Percentiles rank a stretch among this genome's conserved stretches.
Conservation (phyloP, 2,888 invertebrate genomes). For the Cephonodes hylas region DNA sequence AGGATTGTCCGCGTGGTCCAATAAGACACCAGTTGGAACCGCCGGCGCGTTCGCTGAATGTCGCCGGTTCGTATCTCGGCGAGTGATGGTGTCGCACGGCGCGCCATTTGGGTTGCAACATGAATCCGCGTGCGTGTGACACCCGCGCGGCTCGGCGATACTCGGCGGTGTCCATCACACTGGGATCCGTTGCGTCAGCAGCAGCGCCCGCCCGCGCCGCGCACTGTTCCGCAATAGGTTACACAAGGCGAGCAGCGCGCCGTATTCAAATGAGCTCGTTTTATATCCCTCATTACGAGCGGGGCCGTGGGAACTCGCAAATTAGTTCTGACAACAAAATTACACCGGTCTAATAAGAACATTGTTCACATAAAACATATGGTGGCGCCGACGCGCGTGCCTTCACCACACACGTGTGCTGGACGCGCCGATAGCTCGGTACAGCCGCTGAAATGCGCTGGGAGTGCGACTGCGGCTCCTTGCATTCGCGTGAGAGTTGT, state of each 20-base stretch:
- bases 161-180: not conserved
- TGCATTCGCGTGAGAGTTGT: no score
- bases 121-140: not conserved
- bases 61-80: not conserved
- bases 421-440: not conserved
- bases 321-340: conserved; percentile 13
- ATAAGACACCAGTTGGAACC: not conserved
- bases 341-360: conserved; percentile 4
- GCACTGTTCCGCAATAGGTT: not conserved
- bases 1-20: not conserved
- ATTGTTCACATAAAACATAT: not conserved
- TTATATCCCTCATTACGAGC: conserved; percentile 1
- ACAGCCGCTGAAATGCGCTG: no score
- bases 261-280: conserved; percentile 11
- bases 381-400: conserved; percentile 4
- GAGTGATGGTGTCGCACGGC: not conserved
- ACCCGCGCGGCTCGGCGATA: not conserved
- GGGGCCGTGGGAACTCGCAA: conserved; percentile 12
- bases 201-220: not conserved
- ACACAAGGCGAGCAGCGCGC: not conserved
- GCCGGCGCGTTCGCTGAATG: not conserved
- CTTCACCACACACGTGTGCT: not conserved
- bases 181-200: not conserved
- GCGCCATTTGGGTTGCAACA: not conserved
- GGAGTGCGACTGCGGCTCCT: no score